Conservation (phyloP, 2,888 invertebrate genomes). For the Acleris cristana region DNA sequence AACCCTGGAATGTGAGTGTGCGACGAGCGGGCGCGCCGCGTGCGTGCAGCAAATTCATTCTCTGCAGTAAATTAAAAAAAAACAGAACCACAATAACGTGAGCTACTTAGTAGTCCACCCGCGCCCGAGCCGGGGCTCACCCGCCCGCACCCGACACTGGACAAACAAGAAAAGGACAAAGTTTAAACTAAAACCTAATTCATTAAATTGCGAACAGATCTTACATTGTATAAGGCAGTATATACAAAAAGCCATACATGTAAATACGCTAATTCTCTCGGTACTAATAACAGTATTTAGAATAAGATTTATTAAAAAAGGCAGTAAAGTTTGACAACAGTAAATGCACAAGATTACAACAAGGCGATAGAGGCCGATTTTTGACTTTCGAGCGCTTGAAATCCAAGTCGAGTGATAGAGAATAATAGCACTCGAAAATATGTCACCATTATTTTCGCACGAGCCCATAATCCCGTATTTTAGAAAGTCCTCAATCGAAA, state of each 20-base stretch:
- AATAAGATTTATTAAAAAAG: conserved; percentile 33
- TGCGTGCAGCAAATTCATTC: neutral
- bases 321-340: conserved; percentile 30
- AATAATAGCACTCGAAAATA: no score
- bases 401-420: no score
- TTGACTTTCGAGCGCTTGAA: no score
- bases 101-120: no score
- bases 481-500: no score
- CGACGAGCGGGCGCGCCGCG: conserved; percentile 3
- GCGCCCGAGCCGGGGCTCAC: no score
- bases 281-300: conserved; percentile 31
- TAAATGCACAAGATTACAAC: conserved; percentile 27
- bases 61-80: no score
- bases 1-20: conserved; percentile 53
- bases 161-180: conserved; percentile 3
- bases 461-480: no score
- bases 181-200: conserved; percentile 15
- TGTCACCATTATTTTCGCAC: no score
- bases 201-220: conserved; percentile 12
- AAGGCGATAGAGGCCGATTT: neutral
- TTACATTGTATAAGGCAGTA: conserved; percentile 35
- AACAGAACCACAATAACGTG: no score
- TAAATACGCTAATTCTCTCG: conserved; percentile 32
- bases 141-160: no score
- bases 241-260: conserved; percentile 17